Base-by-base conservation (phyloP, 1,140 invertebrate species). In the Periplaneta americana region DNA sequence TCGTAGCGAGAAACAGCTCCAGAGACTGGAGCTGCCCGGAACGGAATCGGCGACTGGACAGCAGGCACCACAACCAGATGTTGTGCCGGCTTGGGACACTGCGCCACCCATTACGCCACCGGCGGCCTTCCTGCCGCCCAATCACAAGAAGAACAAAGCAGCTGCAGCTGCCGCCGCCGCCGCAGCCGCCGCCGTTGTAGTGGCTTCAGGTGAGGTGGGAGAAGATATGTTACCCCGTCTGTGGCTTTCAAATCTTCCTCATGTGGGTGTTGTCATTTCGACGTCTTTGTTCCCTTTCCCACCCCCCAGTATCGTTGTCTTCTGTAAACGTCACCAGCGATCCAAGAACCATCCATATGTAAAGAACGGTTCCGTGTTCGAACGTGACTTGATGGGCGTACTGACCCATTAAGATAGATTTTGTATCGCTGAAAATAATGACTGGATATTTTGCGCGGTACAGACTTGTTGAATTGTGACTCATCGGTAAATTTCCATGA, bases 91-190 rank as follows among this genome's bases (percentile, higher is more conserved):
- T 81, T 92, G 91, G 90, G 90, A 92, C 80, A 85, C 85, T 34
- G 90, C 89, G 4, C 88, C 91, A 6, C 92, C 92, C 5, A 93
- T 93, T 80, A 93, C 92, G 32, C 92, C 92, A 9, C 93, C 92
- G 18, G 92, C 93, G 3, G 92, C 92, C 35, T 93, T 93, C 84
- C 86, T 92, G 28, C 90, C 92, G 0, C 89, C 91, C 34, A 91
- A 90, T 18, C 92, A 92, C 82, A 91, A 90, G 48, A 78, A 78
- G 76, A 34, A 36, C n/a, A 34, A 28, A 22, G 18, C 76, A 0
- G 33, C 76, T 11, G 34, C 34, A 28, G 34, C 33, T 1, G 28
- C 15, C 74, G 74, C 74, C 28, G 74, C 74, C 48, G n/a, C 17
- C 48, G 74, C 74, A 75, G 74, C n/a, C 33, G 33, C 48, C 48